Evolutionary conservation across 2,113 vertebrate species (phyloP), one percentile per base, ranked within the genome.

Genomic region (Lucifuga dentata): DNA sequence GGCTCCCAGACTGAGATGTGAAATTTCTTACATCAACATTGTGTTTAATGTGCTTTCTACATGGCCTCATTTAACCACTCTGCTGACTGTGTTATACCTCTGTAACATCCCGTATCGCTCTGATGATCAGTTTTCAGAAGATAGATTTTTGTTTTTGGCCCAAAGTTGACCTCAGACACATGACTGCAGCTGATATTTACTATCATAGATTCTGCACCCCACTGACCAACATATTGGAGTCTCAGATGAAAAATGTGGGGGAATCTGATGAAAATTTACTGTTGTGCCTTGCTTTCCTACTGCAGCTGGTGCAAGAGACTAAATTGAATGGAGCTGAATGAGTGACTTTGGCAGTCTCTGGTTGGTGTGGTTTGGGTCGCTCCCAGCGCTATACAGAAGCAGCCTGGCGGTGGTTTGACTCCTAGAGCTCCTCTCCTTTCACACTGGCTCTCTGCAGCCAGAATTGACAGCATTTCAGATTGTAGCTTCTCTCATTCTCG

Each of bases 291-390:
- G 68, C 78, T 61, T 71, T 20, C 11, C 17, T 13, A 2, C 8
- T 73, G 76, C 13, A 78, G 61, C 66, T 24, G 76, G 72, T 77
- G 73, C 79, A 69, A 69, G 77, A 84, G 79, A 53, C 57, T 63
- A 83, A 80, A 81, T 88, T 60, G 80, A 81, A 80, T 66, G 16
- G 66, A 61, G 79, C 57, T 76, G 83, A 86, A 81, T 86, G 76
- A 88, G 77, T 76, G 77, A 74, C 82, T 83, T 73, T 92, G 87
- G 84, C 86, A 85, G 76, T 72, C 24, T 76, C 68, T 55, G 79
- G 76, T 73, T 40, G 73, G 73, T 91, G 90, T 45, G 91, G 90
- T 91, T 92, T 90, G 87, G 90, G 81, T 68, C 43, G 50, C 48
- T 57, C 80, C 74, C 88, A 88, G 76, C 13, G 46, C 60, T 76